Base-by-base conservation (phyloP, 2,888 invertebrate genomes). In the Catotricha subobsoleta region DNA sequence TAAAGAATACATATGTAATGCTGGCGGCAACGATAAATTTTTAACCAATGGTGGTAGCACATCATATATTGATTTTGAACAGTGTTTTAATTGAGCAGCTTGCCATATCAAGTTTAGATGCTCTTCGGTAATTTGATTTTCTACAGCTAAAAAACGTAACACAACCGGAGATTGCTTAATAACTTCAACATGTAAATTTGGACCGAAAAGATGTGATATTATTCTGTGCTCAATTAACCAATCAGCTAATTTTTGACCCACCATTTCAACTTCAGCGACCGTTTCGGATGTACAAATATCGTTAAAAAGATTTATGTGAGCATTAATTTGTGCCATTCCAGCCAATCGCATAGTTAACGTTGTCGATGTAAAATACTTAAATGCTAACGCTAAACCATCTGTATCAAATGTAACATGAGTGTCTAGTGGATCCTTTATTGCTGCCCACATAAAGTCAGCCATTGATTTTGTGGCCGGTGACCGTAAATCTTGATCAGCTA, bases 391-490 rank as follows among this genome's bases (percentile, higher is more conserved):
- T 29, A 94, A 65, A 1, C 91, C 92, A 56, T 92, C 91, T 2
- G 74, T 71, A 54, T 91, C 91, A 55, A 88, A 90, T n/a, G 79
- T 76, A 25, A 83, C 65, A 2, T 84, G 83, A 1, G 82, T 75
- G 54, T 88, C 87, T 39, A 87, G 64, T 1, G 91, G 90, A 64
- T 92, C 91, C 55, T 91, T 90, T 33, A 91, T 82, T 9, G 90
- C 84, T 47, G 84, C 84, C 91, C 92, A 92, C 75, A 92, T 90
- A 56, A 90, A 87, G 67, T 92, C 86, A 50, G 90, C 91, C 86
- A 92, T 90, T 51, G 86, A 84, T 51, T 90, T 80, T 28, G 86
- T 87, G 29, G 84, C 83, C 20, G 83, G 81, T 42, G 84, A 76
- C 48, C 91, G 73, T 39, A 92, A 67, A 62, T 92, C 91, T 55